Base-by-base conservation (phyloP, 2,797 vertebrate species). In the Nannoperca australis region DNA sequence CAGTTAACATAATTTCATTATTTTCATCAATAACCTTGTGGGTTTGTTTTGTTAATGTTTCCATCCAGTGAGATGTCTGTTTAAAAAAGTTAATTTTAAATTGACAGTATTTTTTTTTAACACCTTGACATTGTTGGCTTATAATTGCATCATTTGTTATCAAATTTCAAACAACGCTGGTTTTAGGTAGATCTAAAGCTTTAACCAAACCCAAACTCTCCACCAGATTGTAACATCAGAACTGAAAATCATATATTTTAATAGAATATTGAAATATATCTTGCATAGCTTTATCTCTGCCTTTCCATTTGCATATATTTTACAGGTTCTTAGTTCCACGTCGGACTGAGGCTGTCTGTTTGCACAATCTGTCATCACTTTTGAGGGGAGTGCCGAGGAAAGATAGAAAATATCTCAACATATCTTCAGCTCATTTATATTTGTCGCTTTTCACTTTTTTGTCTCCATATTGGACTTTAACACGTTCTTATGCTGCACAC, bases 371-470 rank as follows among this genome's bases (percentile, higher is more conserved):
- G 44, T n/a, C 47, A 9, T 49, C 54, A 34, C 30, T 59, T 32
- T 49, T 36, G 45, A 17, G n/a, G 44, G 38, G 34, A 30, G 36
- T 54, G 66, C 27, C 45, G 38, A 56, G 66, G 51, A 18, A 56
- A 45, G 15, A 44, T 7, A 44, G 56, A 60, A n/a, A n/a, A 49
- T n/a, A 24, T 61, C 24, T 34, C n/a, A 24, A 40, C 44, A 24
- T 18, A 24, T 55, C 45, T 65, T 53, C 53, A 70, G 44, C 34
- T 61, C 22, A 42, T 53, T 24, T 58, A 7, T 20, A 47, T 69
- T 69, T 45, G 27, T 69, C 36, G 8, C 27, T 54, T 17, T 30
- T 30, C 20, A 18, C 45, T 47, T 7, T 47, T 18, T 32, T 32
- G 20, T 49, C 47, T 49, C 47, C 47, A 54, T 12, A 17, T 2